Conservation (phyloP, 2,797 vertebrate species). For the Hephaestus fuliginosus region DNA sequence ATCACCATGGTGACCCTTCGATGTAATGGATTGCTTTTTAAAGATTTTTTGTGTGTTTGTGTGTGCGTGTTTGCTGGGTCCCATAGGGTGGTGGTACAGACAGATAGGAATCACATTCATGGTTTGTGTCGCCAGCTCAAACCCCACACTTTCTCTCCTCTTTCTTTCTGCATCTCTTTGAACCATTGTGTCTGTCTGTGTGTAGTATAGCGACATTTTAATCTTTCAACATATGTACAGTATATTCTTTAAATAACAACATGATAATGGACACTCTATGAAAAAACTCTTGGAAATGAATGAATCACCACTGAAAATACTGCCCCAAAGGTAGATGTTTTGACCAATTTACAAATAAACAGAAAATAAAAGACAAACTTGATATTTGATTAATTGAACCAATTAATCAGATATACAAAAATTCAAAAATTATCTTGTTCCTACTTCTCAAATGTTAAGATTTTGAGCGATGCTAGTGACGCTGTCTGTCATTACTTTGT, state of each 20-base stretch:
- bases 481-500: background rate
- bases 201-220: constrained; percentile 18
- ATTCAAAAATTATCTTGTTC: background rate
- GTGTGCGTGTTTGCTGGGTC: constrained; percentile 12
- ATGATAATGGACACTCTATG: no score
- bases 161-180: constrained; percentile 19
- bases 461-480: background rate
- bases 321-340: no score
- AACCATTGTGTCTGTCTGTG: background rate
- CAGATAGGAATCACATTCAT: constrained; percentile 63
- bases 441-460: background rate
- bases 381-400: background rate
- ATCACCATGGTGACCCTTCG: constrained; percentile 66
- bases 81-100: constrained; percentile 40
- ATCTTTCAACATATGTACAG: background rate
- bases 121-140: constrained; percentile 29
- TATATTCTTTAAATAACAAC: background rate
- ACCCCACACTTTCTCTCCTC: constrained; percentile 12
- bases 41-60: constrained; percentile 46
- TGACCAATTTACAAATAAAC: background rate
- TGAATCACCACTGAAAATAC: background rate
- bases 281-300: background rate
- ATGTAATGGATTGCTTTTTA: constrained; percentile 60
- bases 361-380: background rate
- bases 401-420: no score